Evolutionary conservation across 2,797 vertebrate genomes (phyloP).

Genomic region (Caiman crocodilus): DNA sequence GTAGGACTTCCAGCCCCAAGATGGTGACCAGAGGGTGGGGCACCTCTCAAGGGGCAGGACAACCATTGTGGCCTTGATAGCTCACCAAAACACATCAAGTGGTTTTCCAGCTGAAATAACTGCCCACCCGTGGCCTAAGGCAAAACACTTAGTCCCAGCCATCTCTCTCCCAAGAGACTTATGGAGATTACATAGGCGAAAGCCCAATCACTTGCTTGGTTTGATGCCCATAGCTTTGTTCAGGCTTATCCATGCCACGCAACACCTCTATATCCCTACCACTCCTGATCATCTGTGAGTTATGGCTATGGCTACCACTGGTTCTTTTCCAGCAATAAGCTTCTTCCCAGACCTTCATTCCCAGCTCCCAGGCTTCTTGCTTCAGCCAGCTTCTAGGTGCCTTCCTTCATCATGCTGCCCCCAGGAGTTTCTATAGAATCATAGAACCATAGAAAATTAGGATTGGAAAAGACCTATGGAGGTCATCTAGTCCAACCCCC

Average conservation of each 20-base stretch:
- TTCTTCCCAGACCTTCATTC: neutral
- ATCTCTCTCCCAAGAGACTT: neutral
- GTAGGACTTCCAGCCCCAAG: too few species aligned
- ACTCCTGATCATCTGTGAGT: neutral
- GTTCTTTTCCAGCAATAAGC: neutral
- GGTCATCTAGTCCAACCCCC: too few species aligned
- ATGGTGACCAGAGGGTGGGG: too few species aligned
- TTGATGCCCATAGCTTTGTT: neutral
- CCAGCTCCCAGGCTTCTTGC: neutral
- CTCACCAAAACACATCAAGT: too few species aligned
- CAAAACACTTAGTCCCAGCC: neutral
- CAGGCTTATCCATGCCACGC: neutral
- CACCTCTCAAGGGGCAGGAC: too few species aligned
- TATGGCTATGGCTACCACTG: too few species aligned
- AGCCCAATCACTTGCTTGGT: neutral
- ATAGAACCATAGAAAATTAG: too few species aligned
- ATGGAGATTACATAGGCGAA: neutral
- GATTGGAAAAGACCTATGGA: too few species aligned
- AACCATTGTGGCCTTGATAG: too few species aligned
- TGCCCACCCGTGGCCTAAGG: neutral
- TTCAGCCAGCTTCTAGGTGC: neutral
- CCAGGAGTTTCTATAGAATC: too few species aligned
- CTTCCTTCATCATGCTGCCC: neutral
- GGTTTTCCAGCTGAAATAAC: too few species aligned
- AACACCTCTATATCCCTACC: neutral